Base-by-base conservation (phyloP, 2,113 vertebrate genomes). In the Chlorodrepanis virens region DNA sequence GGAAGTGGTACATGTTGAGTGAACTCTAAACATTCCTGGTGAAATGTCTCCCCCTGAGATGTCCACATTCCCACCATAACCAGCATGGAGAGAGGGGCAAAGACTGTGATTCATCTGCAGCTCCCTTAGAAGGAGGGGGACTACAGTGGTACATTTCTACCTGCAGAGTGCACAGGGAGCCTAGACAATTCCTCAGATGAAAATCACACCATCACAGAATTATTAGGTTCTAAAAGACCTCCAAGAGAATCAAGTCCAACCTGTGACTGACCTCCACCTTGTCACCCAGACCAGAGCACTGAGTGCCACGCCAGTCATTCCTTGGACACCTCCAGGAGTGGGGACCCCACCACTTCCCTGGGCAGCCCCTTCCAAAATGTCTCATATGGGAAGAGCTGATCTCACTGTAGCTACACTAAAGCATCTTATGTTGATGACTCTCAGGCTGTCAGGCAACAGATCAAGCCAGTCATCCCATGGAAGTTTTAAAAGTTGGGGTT, bases 291-390 rank as follows among this genome's bases (percentile, higher is more conserved):
- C 20, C 60, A 67, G 45, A 45, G 39, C 28, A 5, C 33, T 52
- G 28, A 52, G 45, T 52, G 23, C 28, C 52, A 52, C 0, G 0
- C 23, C 69, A 74, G 33, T 0, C 33, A 0, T 39, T 67, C 5
- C 19, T 25, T n/a, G 24, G n/a, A 2, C 39, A 60, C 13, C 61
- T n/a, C 33, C 24, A 82, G 39, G 23, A 2, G 2, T 39, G 53
- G 19, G 15, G 28, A 39, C 28, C 3, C 4, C 65, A 42, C 6
- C 11, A 37, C 7, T 8, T 44, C 14, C 45, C 19, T n/a, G 39
- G 31, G 45, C 39, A 67, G 23, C 45, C 28, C 19, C 7, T 75
- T 29, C 39, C 45, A n/a, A 67, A 89, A 40, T 79, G 24, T 56
- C 49, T 56, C 49, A 21, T 11, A 4, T 21, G 31, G 37, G 44